Evolutionary conservation across 2,113 vertebrate species (phyloP).

Genomic region (Marmota monax): DNA sequence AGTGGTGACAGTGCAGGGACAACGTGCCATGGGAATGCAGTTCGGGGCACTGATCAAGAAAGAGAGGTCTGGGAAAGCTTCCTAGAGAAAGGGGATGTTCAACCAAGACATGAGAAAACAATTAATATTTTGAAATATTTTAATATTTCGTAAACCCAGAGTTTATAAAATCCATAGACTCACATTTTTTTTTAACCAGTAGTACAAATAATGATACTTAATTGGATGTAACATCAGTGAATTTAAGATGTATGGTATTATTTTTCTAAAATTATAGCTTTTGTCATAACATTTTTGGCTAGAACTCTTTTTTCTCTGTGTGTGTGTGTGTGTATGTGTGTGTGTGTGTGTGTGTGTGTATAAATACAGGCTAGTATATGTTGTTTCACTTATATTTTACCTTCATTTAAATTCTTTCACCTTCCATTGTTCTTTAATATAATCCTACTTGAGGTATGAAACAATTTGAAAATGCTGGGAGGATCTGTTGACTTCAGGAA

Average conservation of each 20-base stretch:
- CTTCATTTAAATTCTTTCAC: not conserved
- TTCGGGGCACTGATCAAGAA: not conserved
- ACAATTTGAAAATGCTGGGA: not conserved
- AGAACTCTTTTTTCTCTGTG: not conserved
- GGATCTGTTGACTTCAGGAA: not conserved
- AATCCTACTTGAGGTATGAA: not conserved
- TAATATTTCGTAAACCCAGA: not conserved
- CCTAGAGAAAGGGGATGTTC: not conserved
- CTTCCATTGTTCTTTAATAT: not conserved
- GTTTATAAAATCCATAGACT: not conserved
- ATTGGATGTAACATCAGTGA: not conserved
- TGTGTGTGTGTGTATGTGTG: fast-evolving
- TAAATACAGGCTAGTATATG: not conserved
- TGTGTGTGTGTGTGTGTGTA: fast-evolving
- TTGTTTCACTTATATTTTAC: conserved; percentile 1
- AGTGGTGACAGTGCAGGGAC: fast-evolving
- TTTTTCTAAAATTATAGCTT: not conserved
- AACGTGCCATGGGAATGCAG: fast-evolving
- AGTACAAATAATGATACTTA: not conserved
- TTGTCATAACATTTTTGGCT: conserved; percentile 3
- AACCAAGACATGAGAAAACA: not conserved
- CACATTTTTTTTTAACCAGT: not conserved
- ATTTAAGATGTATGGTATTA: not conserved
- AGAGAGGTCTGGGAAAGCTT: not conserved
- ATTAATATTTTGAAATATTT: not conserved